A percentile compares a stretch with the other conserved stretches of the same genome.
Evolutionary conservation across 2,797 vertebrate genomes (phyloP).

Genomic region (Acanthis flammea): DNA sequence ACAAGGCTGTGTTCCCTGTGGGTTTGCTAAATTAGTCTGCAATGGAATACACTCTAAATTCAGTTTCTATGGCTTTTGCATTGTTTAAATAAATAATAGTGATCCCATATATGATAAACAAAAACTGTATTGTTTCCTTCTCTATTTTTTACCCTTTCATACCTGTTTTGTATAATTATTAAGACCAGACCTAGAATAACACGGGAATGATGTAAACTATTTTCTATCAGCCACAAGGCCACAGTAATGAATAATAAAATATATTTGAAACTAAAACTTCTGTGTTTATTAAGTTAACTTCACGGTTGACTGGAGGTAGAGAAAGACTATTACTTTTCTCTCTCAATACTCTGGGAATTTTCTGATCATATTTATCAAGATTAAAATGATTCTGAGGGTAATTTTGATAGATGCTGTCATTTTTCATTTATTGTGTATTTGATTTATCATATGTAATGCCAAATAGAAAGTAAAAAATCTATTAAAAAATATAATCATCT

Average conservation of each 20-base stretch:
- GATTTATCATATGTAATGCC: not conserved
- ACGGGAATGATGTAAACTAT: not conserved
- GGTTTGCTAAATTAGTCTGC: not conserved
- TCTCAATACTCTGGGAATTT: not conserved
- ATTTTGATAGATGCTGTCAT: constrained; percentile 35
- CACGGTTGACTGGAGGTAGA: not conserved
- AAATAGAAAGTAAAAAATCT: constrained; percentile 36
- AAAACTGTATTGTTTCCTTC: not conserved
- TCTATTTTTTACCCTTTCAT: not conserved
- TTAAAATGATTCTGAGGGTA: constrained; percentile 4
- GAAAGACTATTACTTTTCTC: not conserved
- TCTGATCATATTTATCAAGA: not conserved
- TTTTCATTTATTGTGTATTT: constrained; percentile 25
- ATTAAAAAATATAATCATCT: constrained; percentile 17
- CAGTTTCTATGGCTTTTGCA: not conserved
- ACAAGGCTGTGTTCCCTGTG: not conserved
- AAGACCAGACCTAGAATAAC: not conserved
- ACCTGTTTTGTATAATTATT: not conserved
- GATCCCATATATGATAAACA: not conserved
- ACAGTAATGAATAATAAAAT: not conserved
- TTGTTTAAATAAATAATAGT: not conserved
- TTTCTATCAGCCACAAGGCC: not conserved
- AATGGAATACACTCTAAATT: not conserved
- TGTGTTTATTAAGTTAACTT: constrained; percentile 4
- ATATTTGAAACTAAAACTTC: not conserved